Base-by-base conservation (phyloP, 2,113 vertebrate genomes). In the Pterocles burchelli region DNA sequence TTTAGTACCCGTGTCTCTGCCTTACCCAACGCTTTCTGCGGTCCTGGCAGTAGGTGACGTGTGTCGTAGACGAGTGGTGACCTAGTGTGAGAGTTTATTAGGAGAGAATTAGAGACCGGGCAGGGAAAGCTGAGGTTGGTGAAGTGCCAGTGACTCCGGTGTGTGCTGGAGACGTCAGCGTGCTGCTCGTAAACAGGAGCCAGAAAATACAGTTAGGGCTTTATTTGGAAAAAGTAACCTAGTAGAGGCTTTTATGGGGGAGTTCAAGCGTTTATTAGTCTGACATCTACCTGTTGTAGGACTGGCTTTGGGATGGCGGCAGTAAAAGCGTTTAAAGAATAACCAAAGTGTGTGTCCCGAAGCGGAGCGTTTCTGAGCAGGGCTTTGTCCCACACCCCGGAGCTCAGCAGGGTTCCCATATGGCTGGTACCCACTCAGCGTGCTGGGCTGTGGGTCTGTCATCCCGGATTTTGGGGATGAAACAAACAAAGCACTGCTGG, bases 171-270 rank as follows among this genome's bases (percentile, higher is more conserved):
- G 67, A 48, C 74, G 51, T 51, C 18, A n/a, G 28, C 26, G 0
- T 14, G 34, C 33, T 80, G 78, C 26, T 49, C 17, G 2, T 59
- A 36, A 78, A 48, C 19, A 83, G 75, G 80, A 75, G 77, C 61
- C 66, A 31, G 83, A 82, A 73, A 81, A n/a, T 15, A 31, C 4
- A 11, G 57, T 48, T 45, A 70, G 51, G 4, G 45, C 79, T 92
- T 91, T 72, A 91, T 89, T 93, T 97, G 90, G 82, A 92, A 96
- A 95, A 95, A 91, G 33, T 59, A 72, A 87, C 84, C n/a, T 19
- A 84, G 89, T 0, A 51, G 92, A 90, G 80, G 13, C 68, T 79
- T 94, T 85, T 83, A 62, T 75, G 75, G 74, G 55, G 1, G 17
- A 84, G 54, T 75, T 90, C 81, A 55, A 29, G 66, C 83, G 2